These are phyloP conservation scores for Cossypha niveicapilla DNA, from an alignment of 2,797 vertebrate species.

Conservation along the genomic window DNA sequence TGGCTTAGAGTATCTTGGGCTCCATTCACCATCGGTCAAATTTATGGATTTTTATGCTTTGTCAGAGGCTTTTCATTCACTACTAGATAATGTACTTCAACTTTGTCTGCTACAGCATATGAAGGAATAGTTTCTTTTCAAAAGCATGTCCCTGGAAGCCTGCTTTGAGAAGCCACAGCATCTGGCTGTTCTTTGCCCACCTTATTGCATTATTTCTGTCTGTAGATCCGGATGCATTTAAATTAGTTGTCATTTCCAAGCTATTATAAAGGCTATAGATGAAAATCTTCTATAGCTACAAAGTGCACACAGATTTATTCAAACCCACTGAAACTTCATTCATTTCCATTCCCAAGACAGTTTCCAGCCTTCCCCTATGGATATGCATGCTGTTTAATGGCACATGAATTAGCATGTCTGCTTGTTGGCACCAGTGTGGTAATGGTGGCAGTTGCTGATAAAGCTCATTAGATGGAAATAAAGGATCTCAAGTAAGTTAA, in stretches of 20 bases:
- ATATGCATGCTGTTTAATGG: slow-evolving; percentile 5
- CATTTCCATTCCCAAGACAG: background rate
- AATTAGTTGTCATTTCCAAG: background rate
- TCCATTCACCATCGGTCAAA: background rate
- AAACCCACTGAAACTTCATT: background rate
- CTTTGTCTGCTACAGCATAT: background rate
- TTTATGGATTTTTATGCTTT: background rate
- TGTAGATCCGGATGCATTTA: background rate
- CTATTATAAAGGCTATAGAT: background rate
- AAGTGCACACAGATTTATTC: background rate
- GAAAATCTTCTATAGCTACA: background rate
- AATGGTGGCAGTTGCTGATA: background rate
- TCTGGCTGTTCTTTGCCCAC: background rate
- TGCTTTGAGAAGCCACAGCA: background rate
- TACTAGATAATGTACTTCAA: background rate
- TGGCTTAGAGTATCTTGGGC: background rate
- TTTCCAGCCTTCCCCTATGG: background rate
- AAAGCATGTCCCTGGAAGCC: background rate
- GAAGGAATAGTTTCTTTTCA: background rate
- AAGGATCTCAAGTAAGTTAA: background rate
- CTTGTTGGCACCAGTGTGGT: background rate
- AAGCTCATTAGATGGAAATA: background rate
- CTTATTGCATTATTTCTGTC: background rate
- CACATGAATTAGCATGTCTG: background rate
- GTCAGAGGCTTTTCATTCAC: background rate